phyloP scores from a whole-genome alignment of 1,140 invertebrate species.

The Epicauta chinensis region DNA sequence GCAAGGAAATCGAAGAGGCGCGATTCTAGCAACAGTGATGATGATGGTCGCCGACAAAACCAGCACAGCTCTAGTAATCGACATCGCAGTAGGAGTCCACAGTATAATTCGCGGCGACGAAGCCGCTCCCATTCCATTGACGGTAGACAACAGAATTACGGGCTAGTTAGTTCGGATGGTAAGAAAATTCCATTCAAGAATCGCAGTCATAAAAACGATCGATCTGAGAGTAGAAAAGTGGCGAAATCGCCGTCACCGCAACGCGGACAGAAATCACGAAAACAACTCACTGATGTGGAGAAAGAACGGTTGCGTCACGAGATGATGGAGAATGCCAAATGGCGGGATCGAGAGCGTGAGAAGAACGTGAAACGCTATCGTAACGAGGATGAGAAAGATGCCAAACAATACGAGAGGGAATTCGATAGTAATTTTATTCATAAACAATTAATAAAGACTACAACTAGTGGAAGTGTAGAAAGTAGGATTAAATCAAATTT shows the following conservation, averaged over 20 bases:
- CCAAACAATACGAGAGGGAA: constrained; percentile 42
- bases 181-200: constrained; percentile 35
- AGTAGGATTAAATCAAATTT: constrained; percentile 73
- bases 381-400: constrained; percentile 57
- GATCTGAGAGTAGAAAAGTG: neutral
- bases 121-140: too few relatives aligned
- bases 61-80: constrained; percentile 16
- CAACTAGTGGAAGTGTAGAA: constrained; percentile 59
- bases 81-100: constrained; percentile 6
- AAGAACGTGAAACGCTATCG: constrained; percentile 58
- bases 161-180: constrained; percentile 46
- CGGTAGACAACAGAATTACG: constrained; percentile 39
- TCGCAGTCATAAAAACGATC: neutral
- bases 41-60: constrained; percentile 8
- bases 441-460: constrained; percentile 62
- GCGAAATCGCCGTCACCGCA: constrained; percentile 1
- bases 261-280: constrained; percentile 13
- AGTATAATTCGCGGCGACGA: too few relatives aligned
- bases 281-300: constrained; percentile 58
- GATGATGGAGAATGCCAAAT: constrained; percentile 76
- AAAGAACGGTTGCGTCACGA: constrained; percentile 63
- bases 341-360: constrained; percentile 61
- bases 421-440: constrained; percentile 49
- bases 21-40: constrained; percentile 8
- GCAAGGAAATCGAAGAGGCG: constrained; percentile 24